Base-by-base conservation (phyloP, 2,888 invertebrate species). In the Azorinus chamasolen region DNA sequence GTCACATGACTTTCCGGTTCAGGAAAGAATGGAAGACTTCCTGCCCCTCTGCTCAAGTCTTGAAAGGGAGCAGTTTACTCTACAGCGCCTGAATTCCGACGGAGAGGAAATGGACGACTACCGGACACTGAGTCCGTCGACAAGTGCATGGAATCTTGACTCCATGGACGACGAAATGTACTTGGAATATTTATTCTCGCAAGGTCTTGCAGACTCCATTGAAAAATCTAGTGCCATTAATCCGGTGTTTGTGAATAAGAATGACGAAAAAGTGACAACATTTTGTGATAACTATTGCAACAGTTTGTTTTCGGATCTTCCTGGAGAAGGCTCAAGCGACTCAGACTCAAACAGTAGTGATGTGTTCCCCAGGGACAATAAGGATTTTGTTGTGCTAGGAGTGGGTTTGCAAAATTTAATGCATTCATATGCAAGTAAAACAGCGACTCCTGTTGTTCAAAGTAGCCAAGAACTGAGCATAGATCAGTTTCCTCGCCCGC, bases 301-400 rank as follows among this genome's bases (percentile, higher is more conserved):
- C 45, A 68, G 50, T 20, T 64, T 80, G 59, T 65, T 85, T 16
- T 48, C 79, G 16, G 77, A 80, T 48, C 53, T 75, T 18, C 82
- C 77, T 48, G 59, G 65, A 18, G 51, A 76, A 8, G 41, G 69
- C 20, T 41, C 48, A 10, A 72, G 77, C 24, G 77, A 73, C 24
- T 70, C 64, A 24, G 78, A 83, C 48, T 64, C 65, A 10, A 62
- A 46, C 53, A 73, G 65, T 1, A 72, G 83, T 64, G 86, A 86
- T 48, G 81, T 80, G 25, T 83, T 84, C 39, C 62, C 72, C 24
- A 25, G 50, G 43, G 72, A 76, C 48, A 83, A 80, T 50, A 78
- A 85, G 46, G 91, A 91, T 50, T 85, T 93, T 37, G 91, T 92
- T 16, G 93, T 93, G 32, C 83, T 93, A 20, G 93, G 92, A 4